Percentiles rank a stretch among this genome's conserved stretches.
phyloP scores from a whole-genome alignment of 2,797 vertebrate genomes.

The Sebastolobus altivelis region DNA sequence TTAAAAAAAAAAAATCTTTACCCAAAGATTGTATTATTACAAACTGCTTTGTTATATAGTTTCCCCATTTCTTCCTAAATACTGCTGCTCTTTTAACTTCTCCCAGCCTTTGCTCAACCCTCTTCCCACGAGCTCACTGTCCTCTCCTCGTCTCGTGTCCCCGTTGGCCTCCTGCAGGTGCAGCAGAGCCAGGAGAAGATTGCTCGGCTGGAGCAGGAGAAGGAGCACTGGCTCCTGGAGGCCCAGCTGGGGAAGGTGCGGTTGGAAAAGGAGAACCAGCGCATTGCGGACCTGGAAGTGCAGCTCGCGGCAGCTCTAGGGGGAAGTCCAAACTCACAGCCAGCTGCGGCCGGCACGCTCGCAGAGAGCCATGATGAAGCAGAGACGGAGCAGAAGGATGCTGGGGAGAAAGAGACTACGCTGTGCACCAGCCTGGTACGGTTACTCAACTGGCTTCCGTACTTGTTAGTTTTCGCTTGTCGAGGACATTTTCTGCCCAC shows the following conservation, averaged over 20 bases:
- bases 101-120: conserved; percentile 14
- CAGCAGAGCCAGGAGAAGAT: conserved; percentile 98
- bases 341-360: conserved; percentile 58
- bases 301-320: conserved; percentile 81
- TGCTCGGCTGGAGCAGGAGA: conserved; percentile 96
- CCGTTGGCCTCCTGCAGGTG: conserved; percentile 83
- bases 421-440: conserved; percentile 91
- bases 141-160: conserved; percentile 32
- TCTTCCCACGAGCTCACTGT: conserved; percentile 48
- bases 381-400: conserved; percentile 74
- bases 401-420: conserved; percentile 73
- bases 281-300: conserved; percentile 87
- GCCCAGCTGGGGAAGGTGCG: conserved; percentile 96
- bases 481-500: conserved; percentile 31
- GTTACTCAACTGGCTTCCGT: conserved; percentile 23
- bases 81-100: conserved; percentile 18
- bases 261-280: conserved; percentile 94
- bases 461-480: conserved; percentile 41
- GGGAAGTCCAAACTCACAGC: conserved; percentile 61
- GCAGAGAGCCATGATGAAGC: conserved; percentile 74
- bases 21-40: neutral
- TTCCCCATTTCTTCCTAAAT: conserved; percentile 15
- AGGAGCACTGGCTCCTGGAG: conserved; percentile 99
- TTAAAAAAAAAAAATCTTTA: neutral
- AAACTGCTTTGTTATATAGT: conserved; percentile 12